These are phyloP conservation scores for Dromaius novaehollandiae DNA, from an alignment of 2,113 vertebrate genomes.

Conservation along the genomic window DNA sequence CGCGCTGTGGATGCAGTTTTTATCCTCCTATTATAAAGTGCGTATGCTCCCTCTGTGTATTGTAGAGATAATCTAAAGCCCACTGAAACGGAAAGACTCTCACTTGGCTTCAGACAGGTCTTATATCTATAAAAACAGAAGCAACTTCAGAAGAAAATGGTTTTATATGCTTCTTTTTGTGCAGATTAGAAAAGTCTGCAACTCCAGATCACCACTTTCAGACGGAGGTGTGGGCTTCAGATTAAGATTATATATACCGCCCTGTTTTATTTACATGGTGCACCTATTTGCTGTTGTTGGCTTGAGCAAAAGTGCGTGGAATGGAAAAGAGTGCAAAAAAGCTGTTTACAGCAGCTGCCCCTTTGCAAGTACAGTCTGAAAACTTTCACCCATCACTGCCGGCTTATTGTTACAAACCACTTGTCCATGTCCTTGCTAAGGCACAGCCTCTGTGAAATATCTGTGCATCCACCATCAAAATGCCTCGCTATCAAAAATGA, in stretches of 20 bases:
- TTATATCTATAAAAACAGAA: neutral
- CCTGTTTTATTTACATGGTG: neutral
- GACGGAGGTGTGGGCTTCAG: neutral
- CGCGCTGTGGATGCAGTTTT: neutral
- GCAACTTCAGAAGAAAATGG: neutral
- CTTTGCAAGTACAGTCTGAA: neutral
- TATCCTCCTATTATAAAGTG: neutral
- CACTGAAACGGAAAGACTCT: constrained; percentile 28
- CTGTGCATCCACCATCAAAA: neutral
- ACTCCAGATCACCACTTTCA: neutral
- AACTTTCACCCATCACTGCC: neutral
- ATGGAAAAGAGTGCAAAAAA: neutral
- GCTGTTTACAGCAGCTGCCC: neutral
- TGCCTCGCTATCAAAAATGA: neutral
- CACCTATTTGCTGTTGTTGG: neutral
- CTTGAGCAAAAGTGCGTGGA: neutral
- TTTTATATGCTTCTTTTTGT: neutral
- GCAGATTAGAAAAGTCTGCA: neutral
- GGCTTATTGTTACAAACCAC: neutral
- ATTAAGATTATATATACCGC: neutral
- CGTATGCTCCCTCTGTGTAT: neutral
- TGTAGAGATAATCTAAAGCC: constrained; percentile 3
- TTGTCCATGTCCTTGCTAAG: neutral
- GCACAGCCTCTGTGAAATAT: neutral
- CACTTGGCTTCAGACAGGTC: neutral